Evolutionary conservation across 2,888 invertebrate genomes (phyloP).

Genomic region (Crematogaster levior): DNA sequence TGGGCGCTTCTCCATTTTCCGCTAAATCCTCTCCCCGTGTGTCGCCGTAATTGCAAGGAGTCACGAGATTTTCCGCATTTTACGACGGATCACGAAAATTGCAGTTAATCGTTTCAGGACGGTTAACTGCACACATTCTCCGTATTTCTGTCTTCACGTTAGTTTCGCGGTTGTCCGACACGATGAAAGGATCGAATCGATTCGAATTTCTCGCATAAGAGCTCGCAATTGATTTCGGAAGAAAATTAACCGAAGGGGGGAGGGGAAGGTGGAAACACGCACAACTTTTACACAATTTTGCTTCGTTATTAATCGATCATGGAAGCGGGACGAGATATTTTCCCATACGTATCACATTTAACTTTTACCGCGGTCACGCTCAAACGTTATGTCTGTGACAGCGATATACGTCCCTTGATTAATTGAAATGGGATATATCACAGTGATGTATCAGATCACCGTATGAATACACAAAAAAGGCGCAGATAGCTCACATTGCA

Average conservation of each 20-base stretch:
- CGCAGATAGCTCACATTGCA: neutral
- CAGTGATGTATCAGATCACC: constrained; percentile 38
- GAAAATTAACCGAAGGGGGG: neutral
- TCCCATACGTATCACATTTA: constrained; percentile 16
- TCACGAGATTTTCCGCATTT: constrained; percentile 32
- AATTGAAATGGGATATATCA: constrained; percentile 48
- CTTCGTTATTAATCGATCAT: constrained; percentile 48
- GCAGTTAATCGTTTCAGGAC: constrained; percentile 36
- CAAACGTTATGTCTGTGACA: constrained; percentile 33
- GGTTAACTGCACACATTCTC: constrained; percentile 1
- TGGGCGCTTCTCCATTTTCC: neutral
- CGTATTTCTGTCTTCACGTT: neutral
- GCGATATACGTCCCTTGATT: constrained; percentile 38
- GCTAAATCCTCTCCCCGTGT: constrained; percentile 25
- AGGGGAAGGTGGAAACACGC: neutral
- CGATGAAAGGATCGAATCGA: neutral
- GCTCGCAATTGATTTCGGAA: constrained; percentile 18
- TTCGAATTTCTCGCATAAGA: constrained; percentile 9
- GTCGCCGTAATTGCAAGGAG: constrained; percentile 23
- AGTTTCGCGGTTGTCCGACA: constrained; percentile 1
- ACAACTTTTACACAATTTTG: constrained; percentile 27
- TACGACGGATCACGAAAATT: constrained; percentile 31
- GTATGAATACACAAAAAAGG: constrained; percentile 1
- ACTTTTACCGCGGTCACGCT: constrained; percentile 30
- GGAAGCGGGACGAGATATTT: constrained; percentile 25